These are phyloP conservation scores for Malurus elegans DNA, from an alignment of 2,113 vertebrate species.

Conservation along the genomic window DNA sequence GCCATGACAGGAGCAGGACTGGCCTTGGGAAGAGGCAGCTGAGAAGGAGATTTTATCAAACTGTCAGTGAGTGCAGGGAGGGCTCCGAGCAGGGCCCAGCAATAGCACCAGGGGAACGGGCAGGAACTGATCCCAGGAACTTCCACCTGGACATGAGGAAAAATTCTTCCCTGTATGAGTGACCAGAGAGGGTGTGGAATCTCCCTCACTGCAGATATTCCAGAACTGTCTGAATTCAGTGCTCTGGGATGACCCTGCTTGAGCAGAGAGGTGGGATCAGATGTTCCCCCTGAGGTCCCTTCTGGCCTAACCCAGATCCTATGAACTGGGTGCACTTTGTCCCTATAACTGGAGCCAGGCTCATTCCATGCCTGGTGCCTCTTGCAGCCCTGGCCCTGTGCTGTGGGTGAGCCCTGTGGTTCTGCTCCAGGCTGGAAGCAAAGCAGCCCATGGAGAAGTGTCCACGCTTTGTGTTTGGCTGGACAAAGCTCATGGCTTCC, in stretches of 20 bases:
- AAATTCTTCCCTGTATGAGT: neutral
- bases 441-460: neutral
- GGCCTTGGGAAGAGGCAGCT: neutral
- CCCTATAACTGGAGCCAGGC: neutral
- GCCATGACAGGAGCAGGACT: neutral
- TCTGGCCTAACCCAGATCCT: neutral
- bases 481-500: accelerated
- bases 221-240: neutral
- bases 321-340: neutral
- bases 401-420: accelerated
- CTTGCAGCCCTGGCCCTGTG: too few species aligned
- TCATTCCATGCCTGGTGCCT: accelerated
- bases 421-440: neutral
- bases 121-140: neutral
- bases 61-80: neutral
- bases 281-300: neutral
- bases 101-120: accelerated
- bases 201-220: neutral
- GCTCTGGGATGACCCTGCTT: neutral
- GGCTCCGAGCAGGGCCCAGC: neutral
- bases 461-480: neutral
- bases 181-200: neutral
- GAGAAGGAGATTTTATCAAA: neutral
- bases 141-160: neutral
- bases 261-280: neutral